Evolutionary conservation across 2,888 invertebrate species (phyloP), one percentile per base, ranked within the genome.

Genomic region (Patella ulyssiponensis): DNA sequence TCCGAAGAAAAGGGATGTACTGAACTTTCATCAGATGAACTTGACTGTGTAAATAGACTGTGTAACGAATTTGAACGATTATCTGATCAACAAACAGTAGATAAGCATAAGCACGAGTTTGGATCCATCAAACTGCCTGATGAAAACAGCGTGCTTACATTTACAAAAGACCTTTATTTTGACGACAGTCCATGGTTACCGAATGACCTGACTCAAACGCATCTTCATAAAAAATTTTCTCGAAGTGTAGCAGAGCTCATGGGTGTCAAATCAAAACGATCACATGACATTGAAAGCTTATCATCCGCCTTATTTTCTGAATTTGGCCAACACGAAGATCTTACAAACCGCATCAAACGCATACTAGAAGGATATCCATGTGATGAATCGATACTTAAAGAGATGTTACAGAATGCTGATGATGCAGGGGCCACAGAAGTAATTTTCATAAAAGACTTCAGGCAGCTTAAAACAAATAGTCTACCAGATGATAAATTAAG

Each of bases 371-470:
- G 88, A 5, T 90, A 90, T 77, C 89, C 89, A 0, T 88, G 86
- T 78, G 90, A 89, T 71, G 79, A 83, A 64, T 86, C 87, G 12
- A 82, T 91, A 33, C 83, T 91, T 70, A 90, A 90, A 81, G 91
- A 91, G 81, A 80, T 91, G 14, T 76, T 91, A 3, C 90, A 90
- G 77, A 90, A 90, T 83, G 88, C 90, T 33, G 90, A 90, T 79
- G 89, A 90, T 81, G 88, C 90, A 23, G 85, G 85, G 3, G 88
- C 90, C 1, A 85, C 88, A 9, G 89, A 88, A 79, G 82, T 91
- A 5, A 83, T 85, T 71, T 89, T 91, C 79, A 85, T 91, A 44
- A 86, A 85, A 73, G 90, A 91, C 74, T 81, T 80, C 14, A 80
- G 86, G 11, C 75, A 64, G 1, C 87, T 89, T 74, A 58, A 79